Evolutionary conservation across 1,140 invertebrate genomes (phyloP).

Genomic region (Ceratitis capitata): DNA sequence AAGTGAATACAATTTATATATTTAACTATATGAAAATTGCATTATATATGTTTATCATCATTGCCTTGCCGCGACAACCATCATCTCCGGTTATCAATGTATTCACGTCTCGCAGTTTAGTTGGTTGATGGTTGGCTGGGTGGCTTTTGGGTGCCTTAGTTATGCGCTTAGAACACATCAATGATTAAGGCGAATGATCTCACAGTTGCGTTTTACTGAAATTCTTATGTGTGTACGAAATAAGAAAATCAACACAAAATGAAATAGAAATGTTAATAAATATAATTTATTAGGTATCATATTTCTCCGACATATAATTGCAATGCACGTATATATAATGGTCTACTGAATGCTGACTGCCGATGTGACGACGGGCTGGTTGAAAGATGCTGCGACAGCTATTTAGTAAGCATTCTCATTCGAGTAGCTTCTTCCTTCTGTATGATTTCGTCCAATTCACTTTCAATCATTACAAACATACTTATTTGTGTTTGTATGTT

Average conservation of each 20-base stretch:
- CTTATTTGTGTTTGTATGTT: background rate
- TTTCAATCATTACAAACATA: background rate
- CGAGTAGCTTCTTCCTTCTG: background rate
- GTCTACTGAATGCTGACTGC: background rate
- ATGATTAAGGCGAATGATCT: background rate
- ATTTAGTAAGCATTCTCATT: background rate
- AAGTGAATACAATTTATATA: constrained; percentile 3
- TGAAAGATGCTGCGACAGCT: too few species aligned
- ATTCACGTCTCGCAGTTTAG: too few species aligned
- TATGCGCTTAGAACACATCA: background rate
- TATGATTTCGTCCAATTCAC: background rate
- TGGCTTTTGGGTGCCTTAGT: background rate
- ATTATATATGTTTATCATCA: background rate
- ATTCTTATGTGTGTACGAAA: background rate
- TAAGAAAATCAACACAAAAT: background rate
- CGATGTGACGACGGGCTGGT: background rate
- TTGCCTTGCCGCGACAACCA: background rate
- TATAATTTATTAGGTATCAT: background rate
- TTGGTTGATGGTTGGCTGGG: too few species aligned
- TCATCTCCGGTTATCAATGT: background rate
- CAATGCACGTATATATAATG: background rate
- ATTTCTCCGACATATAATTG: background rate
- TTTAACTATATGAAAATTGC: background rate
- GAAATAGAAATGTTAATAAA: background rate
- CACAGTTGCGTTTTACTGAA: background rate